Percentiles rank a stretch among this genome's conserved stretches.
These are phyloP conservation scores for Latrodectus hesperus DNA, from an alignment of 2,888 invertebrate species.

Conservation along the genomic window DNA sequence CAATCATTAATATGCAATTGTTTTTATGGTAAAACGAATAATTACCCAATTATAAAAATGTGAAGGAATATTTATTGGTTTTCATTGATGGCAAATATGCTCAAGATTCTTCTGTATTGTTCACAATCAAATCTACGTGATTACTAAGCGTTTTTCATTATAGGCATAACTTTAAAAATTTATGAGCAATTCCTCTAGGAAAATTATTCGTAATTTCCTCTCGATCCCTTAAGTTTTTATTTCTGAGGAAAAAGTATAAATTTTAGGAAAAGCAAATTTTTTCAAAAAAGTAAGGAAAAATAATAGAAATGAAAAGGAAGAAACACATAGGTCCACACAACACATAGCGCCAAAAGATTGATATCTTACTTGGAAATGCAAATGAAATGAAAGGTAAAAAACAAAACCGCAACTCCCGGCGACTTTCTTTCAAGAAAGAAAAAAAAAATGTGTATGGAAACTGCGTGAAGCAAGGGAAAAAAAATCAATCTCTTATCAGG, in stretches of 20 bases:
- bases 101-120: too few species aligned
- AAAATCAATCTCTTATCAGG: constrained; percentile 10
- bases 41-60: too few species aligned
- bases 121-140: too few species aligned
- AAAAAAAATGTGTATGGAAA: constrained; percentile 5
- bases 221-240: neutral
- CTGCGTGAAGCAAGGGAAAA: neutral
- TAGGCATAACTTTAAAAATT: too few species aligned
- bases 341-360: constrained; percentile 59
- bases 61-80: too few species aligned
- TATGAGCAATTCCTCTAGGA: too few species aligned
- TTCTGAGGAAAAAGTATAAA: constrained; percentile 5
- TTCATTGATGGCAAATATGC: too few species aligned
- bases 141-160: too few species aligned
- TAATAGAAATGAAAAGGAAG: constrained; percentile 17
- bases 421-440: constrained; percentile 18
- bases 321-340: constrained; percentile 10
- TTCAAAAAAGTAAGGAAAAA: neutral
- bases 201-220: neutral
- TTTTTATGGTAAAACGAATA: too few species aligned
- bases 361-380: constrained; percentile 66
- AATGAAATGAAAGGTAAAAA: constrained; percentile 65
- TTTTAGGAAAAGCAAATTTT: neutral
- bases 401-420: constrained; percentile 53
- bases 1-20: too few species aligned